Evolutionary conservation across 1,140 invertebrate species (phyloP), one percentile per base, ranked within the genome.

Genomic region (Pseudobourletiella spinata): DNA sequence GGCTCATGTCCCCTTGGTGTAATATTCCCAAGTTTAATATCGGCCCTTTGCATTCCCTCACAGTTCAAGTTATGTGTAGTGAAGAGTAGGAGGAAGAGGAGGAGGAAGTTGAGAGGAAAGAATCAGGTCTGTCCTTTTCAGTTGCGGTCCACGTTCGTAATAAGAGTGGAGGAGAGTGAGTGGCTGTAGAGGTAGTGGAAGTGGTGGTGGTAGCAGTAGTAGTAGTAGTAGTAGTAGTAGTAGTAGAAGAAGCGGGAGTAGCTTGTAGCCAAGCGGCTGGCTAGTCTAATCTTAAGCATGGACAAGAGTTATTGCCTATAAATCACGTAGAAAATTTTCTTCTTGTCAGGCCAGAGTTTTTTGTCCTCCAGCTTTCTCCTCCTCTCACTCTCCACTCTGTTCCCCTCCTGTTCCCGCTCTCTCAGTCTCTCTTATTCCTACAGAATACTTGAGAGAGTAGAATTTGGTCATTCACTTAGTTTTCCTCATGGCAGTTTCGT

Each of bases 221-320:
- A n/a, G n/a, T n/a, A n/a, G n/a, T n/a, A n/a, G 59, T 42, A 28
- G 18, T 18, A 54, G 6, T 54, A 50, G 32, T 54, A 48, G 29
- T 51, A 51, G 20, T 16, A n/a, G 15, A 35, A 44, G 24, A 43
- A n/a, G n/a, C n/a, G n/a, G n/a, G n/a, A n/a, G n/a, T n/a, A n/a
- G n/a, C 35, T 39, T 11, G 35, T 39, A 39, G 8, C n/a, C 35
- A 11, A 39, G 35, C n/a, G n/a, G 35, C n/a, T n/a, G 8, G 35
- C 8, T 39, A 39, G 35, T 39, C 35, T 39, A 30, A 30, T 57
- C 52, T 57, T 61, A 52, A 55, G 42, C 42, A 32, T 55, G 52
- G 44, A 51, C 55, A 59, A 63, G 61, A 63, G 46, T 63, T 63
- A 63, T 63, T 58, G 61, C 61, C 61, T 30, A 63, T 63, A 63